Evolutionary conservation across 2,888 invertebrate genomes (phyloP).

Genomic region (Hypena proboscidalis): DNA sequence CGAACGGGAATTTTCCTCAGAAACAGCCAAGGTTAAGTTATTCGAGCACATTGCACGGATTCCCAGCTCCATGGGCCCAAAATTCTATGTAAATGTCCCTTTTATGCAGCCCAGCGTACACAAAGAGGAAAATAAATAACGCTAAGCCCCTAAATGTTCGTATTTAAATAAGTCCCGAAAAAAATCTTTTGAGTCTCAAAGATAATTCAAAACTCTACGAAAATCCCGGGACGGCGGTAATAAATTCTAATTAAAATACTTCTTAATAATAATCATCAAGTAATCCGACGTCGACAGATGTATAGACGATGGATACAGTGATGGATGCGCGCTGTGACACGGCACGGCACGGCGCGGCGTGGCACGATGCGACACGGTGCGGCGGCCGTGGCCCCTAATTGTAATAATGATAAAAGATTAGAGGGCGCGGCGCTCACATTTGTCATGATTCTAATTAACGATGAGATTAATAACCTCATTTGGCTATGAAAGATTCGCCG

Average conservation of each 20-base stretch:
- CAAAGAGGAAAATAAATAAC: slow-evolving; percentile 10
- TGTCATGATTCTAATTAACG: slow-evolving; percentile 35
- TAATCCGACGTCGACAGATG: slow-evolving; percentile 6
- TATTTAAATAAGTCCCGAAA: slow-evolving; percentile 11
- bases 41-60: not conserved
- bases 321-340: slow-evolving; percentile 2
- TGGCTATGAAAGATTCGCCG: slow-evolving; percentile 13
- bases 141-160: slow-evolving; percentile 5
- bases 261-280: slow-evolving; percentile 10
- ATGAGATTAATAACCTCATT: slow-evolving; percentile 28
- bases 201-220: slow-evolving; percentile 10
- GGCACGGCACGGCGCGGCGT: not conserved
- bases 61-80: not conserved
- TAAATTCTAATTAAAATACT: slow-evolving; percentile 20
- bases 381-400: slow-evolving; percentile 17
- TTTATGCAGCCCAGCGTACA: slow-evolving; percentile 4
- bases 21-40: not conserved
- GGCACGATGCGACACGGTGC: not conserved
- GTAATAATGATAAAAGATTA: slow-evolving; percentile 34
- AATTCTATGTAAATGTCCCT: slow-evolving; percentile 9
- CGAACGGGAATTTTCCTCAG: too few species aligned
- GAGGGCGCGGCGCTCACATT: slow-evolving; percentile 18
- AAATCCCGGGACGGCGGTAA: slow-evolving; percentile 8
- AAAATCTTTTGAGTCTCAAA: slow-evolving; percentile 10
- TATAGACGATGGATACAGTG: slow-evolving; percentile 2